A percentile compares a stretch with the other conserved stretches of the same genome.
These are phyloP conservation scores for Heteromormyrus szaboi DNA, from an alignment of 2,797 vertebrate genomes.

Conservation along the genomic window DNA sequence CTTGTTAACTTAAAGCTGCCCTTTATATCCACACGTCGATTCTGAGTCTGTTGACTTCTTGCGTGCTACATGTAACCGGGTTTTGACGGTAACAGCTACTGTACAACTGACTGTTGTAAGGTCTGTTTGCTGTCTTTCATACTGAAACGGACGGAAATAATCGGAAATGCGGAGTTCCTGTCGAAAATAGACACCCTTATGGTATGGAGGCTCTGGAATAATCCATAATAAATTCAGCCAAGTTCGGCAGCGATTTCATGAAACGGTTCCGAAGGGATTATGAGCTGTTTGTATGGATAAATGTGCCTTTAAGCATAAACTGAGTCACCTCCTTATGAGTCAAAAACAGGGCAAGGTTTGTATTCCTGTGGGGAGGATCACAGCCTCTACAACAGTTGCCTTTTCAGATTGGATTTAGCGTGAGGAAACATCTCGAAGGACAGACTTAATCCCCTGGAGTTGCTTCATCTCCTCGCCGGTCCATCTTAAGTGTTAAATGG, in stretches of 20 bases:
- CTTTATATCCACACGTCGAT: neutral
- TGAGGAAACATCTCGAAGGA: neutral
- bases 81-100: neutral
- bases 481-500: neutral
- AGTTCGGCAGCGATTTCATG: neutral
- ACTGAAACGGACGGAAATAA: neutral
- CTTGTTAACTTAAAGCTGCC: neutral
- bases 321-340: neutral
- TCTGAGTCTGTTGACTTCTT: neutral
- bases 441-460: neutral
- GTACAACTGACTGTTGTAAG: neutral
- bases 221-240: neutral
- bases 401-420: neutral
- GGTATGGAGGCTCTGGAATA: neutral
- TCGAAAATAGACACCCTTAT: neutral
- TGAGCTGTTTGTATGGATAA: neutral
- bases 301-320: neutral
- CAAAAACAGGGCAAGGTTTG: neutral
- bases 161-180: neutral
- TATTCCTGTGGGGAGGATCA: neutral
- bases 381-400: neutral
- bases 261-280: neutral
- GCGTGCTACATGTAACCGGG: neutral
- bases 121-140: neutral
- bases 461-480: neutral